phyloP scores from a whole-genome alignment of 2,797 vertebrate genomes.

The Lates japonicus region DNA sequence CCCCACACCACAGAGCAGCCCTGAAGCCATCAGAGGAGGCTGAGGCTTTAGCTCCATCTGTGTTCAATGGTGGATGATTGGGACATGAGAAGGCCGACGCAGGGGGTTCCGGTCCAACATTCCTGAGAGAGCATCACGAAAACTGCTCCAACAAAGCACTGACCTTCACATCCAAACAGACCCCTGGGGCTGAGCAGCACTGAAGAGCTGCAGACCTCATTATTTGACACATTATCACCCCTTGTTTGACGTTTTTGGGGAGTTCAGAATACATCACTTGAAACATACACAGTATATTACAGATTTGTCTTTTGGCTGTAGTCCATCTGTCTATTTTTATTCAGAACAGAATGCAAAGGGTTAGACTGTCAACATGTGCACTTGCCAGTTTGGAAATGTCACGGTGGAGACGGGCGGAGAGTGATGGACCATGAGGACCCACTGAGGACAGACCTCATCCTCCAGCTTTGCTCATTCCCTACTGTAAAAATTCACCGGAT shows the following conservation, averaged over 20 bases:
- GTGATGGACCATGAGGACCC: not conserved
- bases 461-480: not conserved
- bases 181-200: slow-evolving; percentile 9
- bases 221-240: slow-evolving; percentile 64
- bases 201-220: slow-evolving; percentile 42
- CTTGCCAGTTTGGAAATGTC: slow-evolving; percentile 10
- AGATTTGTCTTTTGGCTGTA: not conserved
- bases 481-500: not conserved
- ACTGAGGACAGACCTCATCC: not conserved
- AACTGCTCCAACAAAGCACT: slow-evolving; percentile 38
- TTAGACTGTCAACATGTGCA: slow-evolving; percentile 6
- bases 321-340: not conserved
- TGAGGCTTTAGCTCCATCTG: slow-evolving; percentile 74
- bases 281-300: not conserved
- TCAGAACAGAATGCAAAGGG: not conserved
- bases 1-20: slow-evolving; percentile 63
- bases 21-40: slow-evolving; percentile 66
- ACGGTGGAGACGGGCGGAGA: not conserved
- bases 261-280: not conserved
- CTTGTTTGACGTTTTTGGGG: slow-evolving; percentile 31
- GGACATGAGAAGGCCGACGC: slow-evolving; percentile 61
- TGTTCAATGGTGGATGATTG: slow-evolving; percentile 73
- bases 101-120: slow-evolving; percentile 70
- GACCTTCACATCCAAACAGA: slow-evolving; percentile 49
- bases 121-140: slow-evolving; percentile 72